Percentiles rank a stretch among this genome's conserved stretches.
Evolutionary conservation across 2,797 vertebrate genomes (phyloP).

Genomic region (Melanotaenia boesemani): DNA sequence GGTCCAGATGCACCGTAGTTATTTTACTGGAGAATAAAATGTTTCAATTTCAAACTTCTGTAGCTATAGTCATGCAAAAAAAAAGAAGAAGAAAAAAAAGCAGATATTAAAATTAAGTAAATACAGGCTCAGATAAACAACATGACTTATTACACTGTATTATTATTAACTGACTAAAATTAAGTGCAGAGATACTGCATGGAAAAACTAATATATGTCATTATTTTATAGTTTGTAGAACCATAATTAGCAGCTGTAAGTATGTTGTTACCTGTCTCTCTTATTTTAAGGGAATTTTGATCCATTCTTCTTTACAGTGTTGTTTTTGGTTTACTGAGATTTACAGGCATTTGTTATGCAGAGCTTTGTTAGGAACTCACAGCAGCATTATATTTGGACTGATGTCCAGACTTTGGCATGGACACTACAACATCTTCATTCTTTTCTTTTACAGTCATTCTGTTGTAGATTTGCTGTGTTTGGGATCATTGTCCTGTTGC

Average conservation of each 20-base stretch:
- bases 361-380: background rate
- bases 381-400: too few relatives aligned
- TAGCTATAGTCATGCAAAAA: background rate
- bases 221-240: background rate
- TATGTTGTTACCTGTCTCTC: background rate
- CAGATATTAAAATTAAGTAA: background rate
- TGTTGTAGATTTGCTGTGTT: background rate
- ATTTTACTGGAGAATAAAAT: background rate
- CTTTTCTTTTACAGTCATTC: background rate
- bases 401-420: background rate
- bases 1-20: conserved; percentile 31
- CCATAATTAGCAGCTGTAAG: background rate
- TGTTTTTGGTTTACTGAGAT: background rate
- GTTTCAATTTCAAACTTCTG: background rate
- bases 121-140: background rate
- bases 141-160: background rate
- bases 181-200: background rate
- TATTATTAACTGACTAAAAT: background rate
- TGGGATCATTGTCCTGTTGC: background rate
- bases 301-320: background rate
- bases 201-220: background rate
- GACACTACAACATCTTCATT: background rate
- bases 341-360: background rate
- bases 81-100: too few relatives aligned
- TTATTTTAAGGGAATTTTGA: background rate